Conservation (phyloP, 2,888 invertebrate genomes). For the Quadroppia sp. region DNA sequence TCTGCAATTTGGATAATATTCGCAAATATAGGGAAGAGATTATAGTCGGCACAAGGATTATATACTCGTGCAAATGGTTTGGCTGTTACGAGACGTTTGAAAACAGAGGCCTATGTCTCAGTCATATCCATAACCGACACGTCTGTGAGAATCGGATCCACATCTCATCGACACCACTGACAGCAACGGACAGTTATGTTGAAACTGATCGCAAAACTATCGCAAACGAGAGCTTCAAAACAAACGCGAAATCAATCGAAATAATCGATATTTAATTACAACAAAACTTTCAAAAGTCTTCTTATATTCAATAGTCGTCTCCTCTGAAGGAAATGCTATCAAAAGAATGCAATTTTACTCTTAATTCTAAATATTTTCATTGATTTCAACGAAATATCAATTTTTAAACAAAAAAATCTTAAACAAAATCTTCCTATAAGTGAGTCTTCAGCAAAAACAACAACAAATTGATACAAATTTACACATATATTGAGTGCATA, state of each 20-base stretch:
- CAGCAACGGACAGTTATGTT: neutral
- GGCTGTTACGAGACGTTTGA: neutral
- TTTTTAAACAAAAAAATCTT: no score
- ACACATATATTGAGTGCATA: no score
- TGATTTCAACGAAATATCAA: no score
- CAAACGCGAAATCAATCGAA: constrained; percentile 10
- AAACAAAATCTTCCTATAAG: no score
- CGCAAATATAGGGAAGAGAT: constrained; percentile 12
- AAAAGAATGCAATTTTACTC: no score
- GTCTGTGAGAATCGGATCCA: neutral
- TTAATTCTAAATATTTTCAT: no score
- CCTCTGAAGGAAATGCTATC: no score
- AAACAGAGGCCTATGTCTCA: neutral
- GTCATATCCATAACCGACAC: constrained; percentile 1
- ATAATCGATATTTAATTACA: constrained; percentile 1
- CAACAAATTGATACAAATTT: no score
- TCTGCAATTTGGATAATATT: constrained; percentile 17
- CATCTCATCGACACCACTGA: neutral
- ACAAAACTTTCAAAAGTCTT: no score
- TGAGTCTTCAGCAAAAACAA: no score
- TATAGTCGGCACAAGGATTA: neutral
- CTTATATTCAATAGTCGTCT: no score
- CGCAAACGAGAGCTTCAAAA: neutral
- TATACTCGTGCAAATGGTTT: constrained; percentile 3
- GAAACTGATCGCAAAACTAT: constrained; percentile 1